Conservation (phyloP, 2,888 invertebrate genomes). For the Cheilosia vulpina region DNA sequence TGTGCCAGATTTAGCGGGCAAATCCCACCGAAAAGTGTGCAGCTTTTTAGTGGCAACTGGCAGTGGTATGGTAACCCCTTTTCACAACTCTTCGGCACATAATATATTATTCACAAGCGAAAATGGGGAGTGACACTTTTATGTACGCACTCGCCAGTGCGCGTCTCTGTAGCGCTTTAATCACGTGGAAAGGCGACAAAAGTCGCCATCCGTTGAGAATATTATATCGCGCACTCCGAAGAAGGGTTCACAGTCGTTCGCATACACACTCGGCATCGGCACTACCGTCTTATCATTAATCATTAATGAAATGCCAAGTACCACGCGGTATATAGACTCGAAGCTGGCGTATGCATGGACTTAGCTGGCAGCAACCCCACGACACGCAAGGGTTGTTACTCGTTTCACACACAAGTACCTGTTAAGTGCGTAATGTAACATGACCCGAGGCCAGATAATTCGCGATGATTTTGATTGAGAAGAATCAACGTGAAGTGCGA, state of each 20-base stretch:
- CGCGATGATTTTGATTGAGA: constrained; percentile 74
- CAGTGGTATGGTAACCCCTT: constrained; percentile 51
- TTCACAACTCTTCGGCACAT: constrained; percentile 49
- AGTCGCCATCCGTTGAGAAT: constrained; percentile 75
- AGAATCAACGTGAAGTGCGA: constrained; percentile 66
- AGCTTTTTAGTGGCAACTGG: constrained; percentile 5
- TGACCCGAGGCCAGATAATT: constrained; percentile 75
- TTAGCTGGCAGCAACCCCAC: constrained; percentile 6
- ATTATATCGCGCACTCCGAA: constrained; percentile 48
- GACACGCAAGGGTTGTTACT: constrained; percentile 60
- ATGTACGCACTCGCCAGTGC: constrained; percentile 50
- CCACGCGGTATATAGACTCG: constrained; percentile 20
- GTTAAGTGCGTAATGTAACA: constrained; percentile 74
- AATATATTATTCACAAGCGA: constrained; percentile 64
- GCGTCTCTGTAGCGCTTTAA: constrained; percentile 76
- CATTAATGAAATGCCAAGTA: constrained; percentile 68
- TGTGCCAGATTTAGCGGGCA: constrained; percentile 39
- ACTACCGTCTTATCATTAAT: constrained; percentile 70
- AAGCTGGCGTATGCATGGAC: constrained; percentile 55
- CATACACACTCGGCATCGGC: constrained; percentile 1
- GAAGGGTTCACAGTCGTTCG: constrained; percentile 52
- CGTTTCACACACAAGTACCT: constrained; percentile 73
- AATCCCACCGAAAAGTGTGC: constrained; percentile 46
- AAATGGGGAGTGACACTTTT: constrained; percentile 70
- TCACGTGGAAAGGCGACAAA: constrained; percentile 84